Conservation (phyloP, 2,888 invertebrate genomes). For the Agrenia bidenticulata region DNA sequence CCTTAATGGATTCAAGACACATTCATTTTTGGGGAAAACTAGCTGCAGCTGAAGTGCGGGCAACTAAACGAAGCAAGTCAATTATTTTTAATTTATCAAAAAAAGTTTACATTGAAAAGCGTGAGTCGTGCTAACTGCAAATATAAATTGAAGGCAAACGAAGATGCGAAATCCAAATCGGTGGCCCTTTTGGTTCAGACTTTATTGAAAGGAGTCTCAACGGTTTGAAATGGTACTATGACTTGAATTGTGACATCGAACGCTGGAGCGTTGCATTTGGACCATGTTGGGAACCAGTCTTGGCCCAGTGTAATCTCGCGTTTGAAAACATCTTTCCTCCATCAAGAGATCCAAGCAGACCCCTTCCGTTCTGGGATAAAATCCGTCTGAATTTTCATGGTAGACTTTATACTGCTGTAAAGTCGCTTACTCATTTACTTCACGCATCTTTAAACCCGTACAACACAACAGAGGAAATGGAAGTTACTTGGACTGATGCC, state of each 20-base stretch:
- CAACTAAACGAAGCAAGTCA: constrained; percentile 65
- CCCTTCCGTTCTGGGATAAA: constrained; percentile 97
- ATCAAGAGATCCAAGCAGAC: constrained; percentile 88
- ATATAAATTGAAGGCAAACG: constrained; percentile 64
- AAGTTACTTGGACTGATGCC: constrained; percentile 90
- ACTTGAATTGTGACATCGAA: constrained; percentile 89
- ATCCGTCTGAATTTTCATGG: constrained; percentile 90
- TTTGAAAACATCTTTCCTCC: constrained; percentile 85
- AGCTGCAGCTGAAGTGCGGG: constrained; percentile 83
- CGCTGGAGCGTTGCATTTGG: constrained; percentile 92
- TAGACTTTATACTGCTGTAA: constrained; percentile 80
- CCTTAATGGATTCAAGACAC: constrained; percentile 78
- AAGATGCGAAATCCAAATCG: constrained; percentile 75
- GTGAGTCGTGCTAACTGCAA: background rate
- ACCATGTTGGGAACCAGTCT: constrained; percentile 98
- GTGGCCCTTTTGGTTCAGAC: constrained; percentile 78
- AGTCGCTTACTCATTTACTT: constrained; percentile 83
- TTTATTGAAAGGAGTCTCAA: constrained; percentile 89
- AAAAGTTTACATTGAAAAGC: background rate
- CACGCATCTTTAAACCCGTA: constrained; percentile 97
- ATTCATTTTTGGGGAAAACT: constrained; percentile 86
- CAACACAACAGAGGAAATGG: constrained; percentile 99
- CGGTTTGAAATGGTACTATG: constrained; percentile 95
- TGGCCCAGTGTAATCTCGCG: constrained; percentile 83
- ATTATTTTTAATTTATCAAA: background rate